A percentile compares a stretch with the other conserved stretches of the same genome.
Evolutionary conservation across 2,113 vertebrate genomes (phyloP).

Genomic region (Peromyscus maniculatus): DNA sequence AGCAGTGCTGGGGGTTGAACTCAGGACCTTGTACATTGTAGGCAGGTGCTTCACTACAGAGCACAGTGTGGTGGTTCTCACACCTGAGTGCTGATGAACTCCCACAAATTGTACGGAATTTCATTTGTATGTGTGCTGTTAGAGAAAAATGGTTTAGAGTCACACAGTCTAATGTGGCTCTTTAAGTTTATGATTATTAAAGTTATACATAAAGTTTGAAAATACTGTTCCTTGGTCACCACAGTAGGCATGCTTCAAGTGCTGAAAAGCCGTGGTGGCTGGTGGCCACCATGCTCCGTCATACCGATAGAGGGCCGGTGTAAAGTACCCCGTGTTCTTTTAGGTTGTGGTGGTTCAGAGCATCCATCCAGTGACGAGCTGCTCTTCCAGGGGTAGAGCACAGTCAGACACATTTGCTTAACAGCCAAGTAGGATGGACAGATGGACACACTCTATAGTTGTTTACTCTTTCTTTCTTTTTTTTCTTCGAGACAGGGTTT

Average conservation of each 20-base stretch:
- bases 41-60: not conserved
- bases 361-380: not conserved
- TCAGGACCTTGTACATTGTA: not conserved
- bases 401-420: not conserved
- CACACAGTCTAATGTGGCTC: not conserved
- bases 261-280: not conserved
- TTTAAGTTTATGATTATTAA: not conserved
- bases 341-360: not conserved
- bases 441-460: not conserved
- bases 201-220: not conserved
- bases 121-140: not conserved
- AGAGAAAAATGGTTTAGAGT: not conserved
- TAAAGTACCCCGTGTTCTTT: not conserved
- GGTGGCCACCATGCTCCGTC: not conserved
- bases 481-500: no score
- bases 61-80: not conserved
- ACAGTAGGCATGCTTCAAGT: not conserved
- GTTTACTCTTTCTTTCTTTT: no score
- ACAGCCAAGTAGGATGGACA: not conserved
- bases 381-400: not conserved
- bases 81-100: not conserved
- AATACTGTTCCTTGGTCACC: not conserved
- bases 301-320: not conserved
- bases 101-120: not conserved
- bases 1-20: not conserved